phyloP scores from a whole-genome alignment of 2,888 invertebrate genomes.

The Limnephilus lunatus region DNA sequence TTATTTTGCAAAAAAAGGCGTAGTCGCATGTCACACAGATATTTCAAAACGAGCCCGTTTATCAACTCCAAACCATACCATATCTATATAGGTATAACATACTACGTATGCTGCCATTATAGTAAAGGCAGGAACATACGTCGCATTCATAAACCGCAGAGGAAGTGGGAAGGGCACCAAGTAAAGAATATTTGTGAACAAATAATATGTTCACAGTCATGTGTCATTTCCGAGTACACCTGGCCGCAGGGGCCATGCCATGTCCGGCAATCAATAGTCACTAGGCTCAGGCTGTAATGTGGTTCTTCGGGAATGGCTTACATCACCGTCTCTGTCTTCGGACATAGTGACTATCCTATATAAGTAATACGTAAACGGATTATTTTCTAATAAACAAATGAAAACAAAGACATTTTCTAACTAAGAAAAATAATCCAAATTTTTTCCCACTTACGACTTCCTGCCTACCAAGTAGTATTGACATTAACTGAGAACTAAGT shows the following conservation, averaged over 20 bases:
- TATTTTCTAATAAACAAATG: not conserved
- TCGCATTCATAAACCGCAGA: constrained; percentile 50
- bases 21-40: not conserved
- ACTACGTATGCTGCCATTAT: not conserved
- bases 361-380: not conserved
- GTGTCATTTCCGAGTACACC: constrained; percentile 41
- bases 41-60: not conserved
- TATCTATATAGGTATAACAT: not conserved
- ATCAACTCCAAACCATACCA: not conserved
- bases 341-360: not conserved
- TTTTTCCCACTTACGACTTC: too few relatives aligned
- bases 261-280: not conserved
- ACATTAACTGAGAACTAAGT: too few relatives aligned
- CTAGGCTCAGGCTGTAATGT: too few relatives aligned
- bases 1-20: not conserved
- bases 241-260: constrained; percentile 14
- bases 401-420: not conserved
- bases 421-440: not conserved
- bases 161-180: constrained; percentile 58
- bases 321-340: not conserved
- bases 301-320: too few relatives aligned
- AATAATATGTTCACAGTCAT: not conserved
- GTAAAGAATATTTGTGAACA: constrained; percentile 13
- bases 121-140: not conserved
- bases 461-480: too few relatives aligned